Percentiles rank a stretch among this genome's conserved stretches.
Evolutionary conservation across 2,113 vertebrate species (phyloP).

Genomic region (Vulpes vulpes): DNA sequence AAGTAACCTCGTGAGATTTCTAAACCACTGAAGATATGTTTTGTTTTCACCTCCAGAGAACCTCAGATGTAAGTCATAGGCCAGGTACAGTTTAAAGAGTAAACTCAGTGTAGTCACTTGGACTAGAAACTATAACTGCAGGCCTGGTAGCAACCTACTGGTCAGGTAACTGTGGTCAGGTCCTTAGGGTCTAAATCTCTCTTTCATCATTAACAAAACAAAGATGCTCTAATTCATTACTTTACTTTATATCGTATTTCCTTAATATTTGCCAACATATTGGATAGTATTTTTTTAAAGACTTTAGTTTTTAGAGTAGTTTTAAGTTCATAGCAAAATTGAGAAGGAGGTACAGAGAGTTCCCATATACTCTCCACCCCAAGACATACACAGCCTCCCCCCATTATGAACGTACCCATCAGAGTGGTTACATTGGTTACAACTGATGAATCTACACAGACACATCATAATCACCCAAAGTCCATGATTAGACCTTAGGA

Average conservation of each 20-base stretch:
- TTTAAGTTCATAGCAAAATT: background rate
- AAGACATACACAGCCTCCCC: background rate
- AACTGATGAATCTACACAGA: too few relatives aligned
- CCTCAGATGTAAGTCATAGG: background rate
- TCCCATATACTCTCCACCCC: background rate
- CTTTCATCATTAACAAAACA: constrained; percentile 6
- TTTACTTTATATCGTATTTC: background rate
- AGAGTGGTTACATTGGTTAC: background rate
- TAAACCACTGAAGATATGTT: background rate
- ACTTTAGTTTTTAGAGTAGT: background rate
- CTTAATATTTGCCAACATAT: background rate
- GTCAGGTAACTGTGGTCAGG: background rate
- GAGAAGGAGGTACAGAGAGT: background rate
- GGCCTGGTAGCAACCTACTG: background rate
- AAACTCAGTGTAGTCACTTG: background rate
- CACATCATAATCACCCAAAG: background rate
- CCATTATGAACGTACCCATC: background rate
- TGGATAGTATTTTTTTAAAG: background rate
- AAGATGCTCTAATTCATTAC: background rate
- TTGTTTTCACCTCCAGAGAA: background rate
- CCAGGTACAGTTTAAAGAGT: background rate
- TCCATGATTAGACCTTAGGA: background rate
- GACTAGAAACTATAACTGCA: background rate
- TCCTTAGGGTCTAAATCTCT: background rate
- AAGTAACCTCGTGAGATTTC: background rate